These are phyloP conservation scores for Neomicropteryx cornuta DNA, from an alignment of 1,140 invertebrate species.

Conservation along the genomic window DNA sequence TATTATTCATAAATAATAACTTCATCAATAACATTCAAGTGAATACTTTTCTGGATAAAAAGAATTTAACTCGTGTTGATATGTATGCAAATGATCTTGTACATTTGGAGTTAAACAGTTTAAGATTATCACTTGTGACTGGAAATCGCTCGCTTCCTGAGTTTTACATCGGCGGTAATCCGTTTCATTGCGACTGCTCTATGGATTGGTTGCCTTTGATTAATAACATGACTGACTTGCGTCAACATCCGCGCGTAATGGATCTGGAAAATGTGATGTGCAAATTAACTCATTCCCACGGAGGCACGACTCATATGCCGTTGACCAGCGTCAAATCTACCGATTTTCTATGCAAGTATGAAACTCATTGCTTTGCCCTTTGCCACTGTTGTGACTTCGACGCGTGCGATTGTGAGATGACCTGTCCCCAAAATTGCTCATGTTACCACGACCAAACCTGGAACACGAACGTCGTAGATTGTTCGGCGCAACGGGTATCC, in stretches of 20 bases:
- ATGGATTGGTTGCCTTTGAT: constrained; percentile 87
- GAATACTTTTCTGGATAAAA: constrained; percentile 78
- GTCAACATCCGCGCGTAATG: constrained; percentile 76
- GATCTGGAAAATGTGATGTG: constrained; percentile 80
- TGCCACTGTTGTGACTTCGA: constrained; percentile 93
- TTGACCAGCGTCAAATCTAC: constrained; percentile 56
- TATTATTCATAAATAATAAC: constrained; percentile 85
- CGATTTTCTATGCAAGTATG: constrained; percentile 84
- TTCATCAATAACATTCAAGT: constrained; percentile 65
- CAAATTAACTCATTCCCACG: constrained; percentile 64
- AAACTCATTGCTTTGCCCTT: constrained; percentile 84
- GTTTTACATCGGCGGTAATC: constrained; percentile 81
- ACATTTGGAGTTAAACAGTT: constrained; percentile 67
- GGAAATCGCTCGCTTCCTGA: constrained; percentile 62
- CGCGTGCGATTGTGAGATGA: constrained; percentile 92
- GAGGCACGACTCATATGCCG: constrained; percentile 54
- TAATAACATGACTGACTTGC: constrained; percentile 67
- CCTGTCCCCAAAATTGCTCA: constrained; percentile 80
- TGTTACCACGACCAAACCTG: constrained; percentile 89
- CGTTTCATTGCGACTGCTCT: constrained; percentile 82
- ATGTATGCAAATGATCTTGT: constrained; percentile 80
- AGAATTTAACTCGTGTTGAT: constrained; percentile 73
- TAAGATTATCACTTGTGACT: constrained; percentile 61
- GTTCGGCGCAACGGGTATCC: constrained; percentile 60
- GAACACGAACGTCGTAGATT: constrained; percentile 88